Evolutionary conservation across 1,140 invertebrate species (phyloP).

Genomic region (Bombyx mandarina): DNA sequence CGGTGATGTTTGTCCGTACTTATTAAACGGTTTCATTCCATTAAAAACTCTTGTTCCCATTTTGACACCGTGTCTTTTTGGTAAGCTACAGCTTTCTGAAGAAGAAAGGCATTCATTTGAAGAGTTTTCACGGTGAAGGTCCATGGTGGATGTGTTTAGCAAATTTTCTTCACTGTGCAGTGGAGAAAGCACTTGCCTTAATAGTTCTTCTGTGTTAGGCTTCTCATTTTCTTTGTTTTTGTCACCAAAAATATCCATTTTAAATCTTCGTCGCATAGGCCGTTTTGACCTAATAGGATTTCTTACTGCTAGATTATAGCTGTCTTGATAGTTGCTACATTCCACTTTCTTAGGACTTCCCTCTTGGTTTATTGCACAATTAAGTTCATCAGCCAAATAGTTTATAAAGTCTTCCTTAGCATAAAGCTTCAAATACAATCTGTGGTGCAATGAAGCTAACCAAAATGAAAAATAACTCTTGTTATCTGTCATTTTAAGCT

Average conservation of each 20-base stretch:
- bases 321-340: conserved; percentile 67
- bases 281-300: conserved; percentile 47
- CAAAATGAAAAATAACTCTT: conserved; percentile 84
- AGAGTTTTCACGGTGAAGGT: conserved; percentile 32
- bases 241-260: conserved; percentile 59
- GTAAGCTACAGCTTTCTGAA: conserved; percentile 69
- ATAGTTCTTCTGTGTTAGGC: conserved; percentile 66
- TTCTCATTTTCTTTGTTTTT: conserved; percentile 81
- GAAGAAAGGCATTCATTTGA: conserved; percentile 60
- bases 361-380: conserved; percentile 51
- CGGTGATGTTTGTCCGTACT: conserved; percentile 25
- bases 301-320: conserved; percentile 66
- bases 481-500: conserved; percentile 80
- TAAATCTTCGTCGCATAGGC: conserved; percentile 47
- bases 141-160: conserved; percentile 33
- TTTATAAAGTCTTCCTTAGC: conserved; percentile 79
- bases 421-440: conserved; percentile 80
- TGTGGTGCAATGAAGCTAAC: conserved; percentile 81
- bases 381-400: conserved; percentile 76
- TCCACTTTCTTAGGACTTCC: conserved; percentile 40
- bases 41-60: conserved; percentile 79
- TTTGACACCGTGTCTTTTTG: conserved; percentile 77
- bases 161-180: conserved; percentile 53
- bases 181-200: conserved; percentile 44
- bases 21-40: conserved; percentile 48